phyloP scores from a whole-genome alignment of 2,113 vertebrate species.

The Chamaetylas fuelleborni region DNA sequence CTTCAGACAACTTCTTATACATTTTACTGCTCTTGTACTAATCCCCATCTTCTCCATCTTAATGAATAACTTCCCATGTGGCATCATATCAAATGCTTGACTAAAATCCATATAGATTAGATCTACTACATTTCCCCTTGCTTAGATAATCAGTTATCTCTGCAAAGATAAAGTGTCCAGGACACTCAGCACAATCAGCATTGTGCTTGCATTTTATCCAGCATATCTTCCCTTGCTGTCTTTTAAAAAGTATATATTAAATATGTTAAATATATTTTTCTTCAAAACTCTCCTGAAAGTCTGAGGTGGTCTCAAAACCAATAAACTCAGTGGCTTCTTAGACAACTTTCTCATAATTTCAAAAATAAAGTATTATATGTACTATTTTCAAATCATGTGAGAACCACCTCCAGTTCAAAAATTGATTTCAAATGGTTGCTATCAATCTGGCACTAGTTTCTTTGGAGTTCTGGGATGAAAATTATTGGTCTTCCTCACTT shows the following conservation, averaged over 20 bases:
- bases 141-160: constrained; percentile 21
- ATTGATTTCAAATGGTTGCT: background rate
- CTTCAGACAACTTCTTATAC: background rate
- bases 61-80: constrained; percentile 57
- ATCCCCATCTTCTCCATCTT: constrained; percentile 41
- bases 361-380: background rate
- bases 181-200: background rate
- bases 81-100: constrained; percentile 35
- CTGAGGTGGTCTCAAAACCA: background rate
- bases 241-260: background rate
- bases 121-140: constrained; percentile 6
- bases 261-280: background rate
- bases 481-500: background rate
- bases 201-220: background rate
- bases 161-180: background rate
- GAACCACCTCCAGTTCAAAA: background rate
- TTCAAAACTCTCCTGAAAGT: background rate
- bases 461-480: background rate
- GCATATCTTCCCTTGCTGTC: background rate
- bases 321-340: background rate
- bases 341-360: background rate
- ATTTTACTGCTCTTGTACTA: constrained; percentile 34
- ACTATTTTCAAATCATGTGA: background rate
- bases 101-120: constrained; percentile 30
- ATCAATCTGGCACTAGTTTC: background rate